Conservation (phyloP, 92 coral and sea anemone species). For the Diadumene lineata region DNA sequence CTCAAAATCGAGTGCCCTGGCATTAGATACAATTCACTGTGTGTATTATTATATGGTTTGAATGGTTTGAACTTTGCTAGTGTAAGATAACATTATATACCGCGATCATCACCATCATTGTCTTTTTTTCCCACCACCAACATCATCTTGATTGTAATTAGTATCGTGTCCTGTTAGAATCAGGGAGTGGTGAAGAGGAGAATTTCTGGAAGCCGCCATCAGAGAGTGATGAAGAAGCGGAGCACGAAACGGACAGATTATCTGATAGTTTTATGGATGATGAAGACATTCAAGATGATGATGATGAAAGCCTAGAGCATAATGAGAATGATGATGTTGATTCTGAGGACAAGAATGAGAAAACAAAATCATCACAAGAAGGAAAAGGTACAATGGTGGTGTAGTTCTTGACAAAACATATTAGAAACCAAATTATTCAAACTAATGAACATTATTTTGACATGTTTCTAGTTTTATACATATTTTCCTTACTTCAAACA, state of each 20-base stretch:
- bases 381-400: no score
- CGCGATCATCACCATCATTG: background rate
- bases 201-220: slow-evolving; percentile 12
- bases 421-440: no score
- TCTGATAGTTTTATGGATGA: slow-evolving; percentile 22
- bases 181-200: background rate
- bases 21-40: no score
- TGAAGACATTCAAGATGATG: background rate
- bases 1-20: no score
- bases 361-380: background rate
- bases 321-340: no score
- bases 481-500: no score
- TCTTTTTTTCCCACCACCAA: background rate
- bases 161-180: background rate
- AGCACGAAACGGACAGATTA: background rate
- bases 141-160: background rate
- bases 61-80: no score
- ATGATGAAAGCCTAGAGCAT: background rate
- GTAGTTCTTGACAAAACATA: no score
- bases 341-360: background rate
- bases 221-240: background rate
- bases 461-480: no score
- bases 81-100: no score
- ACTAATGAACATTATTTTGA: no score
- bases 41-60: no score